Conservation (phyloP, 92 coral and sea anemone species). For the Paragorgia papillata region DNA sequence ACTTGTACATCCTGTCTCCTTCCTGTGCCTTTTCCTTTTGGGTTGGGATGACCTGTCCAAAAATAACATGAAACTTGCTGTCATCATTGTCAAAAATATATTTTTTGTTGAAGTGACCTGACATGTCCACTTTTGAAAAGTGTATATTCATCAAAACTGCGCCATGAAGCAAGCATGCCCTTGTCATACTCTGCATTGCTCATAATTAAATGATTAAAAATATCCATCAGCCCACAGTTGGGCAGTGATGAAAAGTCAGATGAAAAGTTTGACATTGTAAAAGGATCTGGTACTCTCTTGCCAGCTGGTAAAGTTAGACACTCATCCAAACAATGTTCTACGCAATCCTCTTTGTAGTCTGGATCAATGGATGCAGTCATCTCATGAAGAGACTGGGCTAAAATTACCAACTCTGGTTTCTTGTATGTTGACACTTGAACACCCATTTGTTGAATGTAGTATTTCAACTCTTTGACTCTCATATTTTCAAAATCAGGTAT, state of each 20-base stretch:
- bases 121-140: conserved; percentile 64
- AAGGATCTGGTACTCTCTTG: conserved; percentile 68
- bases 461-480: conserved; percentile 57
- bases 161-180: conserved; percentile 65
- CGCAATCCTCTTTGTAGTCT: too few relatives aligned
- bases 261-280: conserved; percentile 63
- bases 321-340: too few relatives aligned
- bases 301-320: too few relatives aligned
- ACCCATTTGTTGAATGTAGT: conserved; percentile 56
- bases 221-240: conserved; percentile 70
- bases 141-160: conserved; percentile 68
- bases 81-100: conserved; percentile 65
- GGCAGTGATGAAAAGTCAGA: conserved; percentile 72
- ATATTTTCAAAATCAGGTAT: too few relatives aligned
- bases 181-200: conserved; percentile 70
- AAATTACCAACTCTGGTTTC: conserved; percentile 63
- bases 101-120: conserved; percentile 38
- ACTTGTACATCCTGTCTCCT: conserved; percentile 57
- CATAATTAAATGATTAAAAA: conserved; percentile 69
- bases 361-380: conserved; percentile 65
- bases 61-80: conserved; percentile 43
- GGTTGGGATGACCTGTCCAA: too few relatives aligned
- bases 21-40: too few relatives aligned
- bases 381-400: conserved; percentile 52
- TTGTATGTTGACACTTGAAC: conserved; percentile 57